phyloP scores from a whole-genome alignment of 1,140 invertebrate species.

The Drosophila orena region DNA sequence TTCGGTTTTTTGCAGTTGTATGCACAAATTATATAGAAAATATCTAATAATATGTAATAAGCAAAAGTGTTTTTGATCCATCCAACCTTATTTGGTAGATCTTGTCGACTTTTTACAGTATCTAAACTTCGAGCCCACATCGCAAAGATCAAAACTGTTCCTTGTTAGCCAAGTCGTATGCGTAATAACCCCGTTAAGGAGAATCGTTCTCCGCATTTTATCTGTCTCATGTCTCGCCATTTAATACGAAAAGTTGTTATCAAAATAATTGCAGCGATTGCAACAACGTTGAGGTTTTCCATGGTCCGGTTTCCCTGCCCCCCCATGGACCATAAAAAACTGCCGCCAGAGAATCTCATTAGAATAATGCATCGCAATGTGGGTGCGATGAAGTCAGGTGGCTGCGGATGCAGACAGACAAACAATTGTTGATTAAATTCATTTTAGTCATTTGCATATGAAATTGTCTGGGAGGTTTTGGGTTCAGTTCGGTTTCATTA shows the following conservation, averaged over 20 bases:
- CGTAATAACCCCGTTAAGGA: conserved; percentile 57
- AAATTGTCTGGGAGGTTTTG: conserved; percentile 63
- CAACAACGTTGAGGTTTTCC: conserved; percentile 45
- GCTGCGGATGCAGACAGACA: conserved; percentile 8
- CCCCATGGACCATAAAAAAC: conserved; percentile 55
- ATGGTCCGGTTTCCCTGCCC: conserved; percentile 12
- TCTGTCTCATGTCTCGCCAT: conserved; percentile 66
- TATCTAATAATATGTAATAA: no score
- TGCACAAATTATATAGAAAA: no score
- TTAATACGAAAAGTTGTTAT: conserved; percentile 83
- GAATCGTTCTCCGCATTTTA: conserved; percentile 28
- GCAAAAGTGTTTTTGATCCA: no score
- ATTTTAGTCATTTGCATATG: conserved; percentile 80
- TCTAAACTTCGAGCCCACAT: background rate
- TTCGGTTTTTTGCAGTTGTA: no score
- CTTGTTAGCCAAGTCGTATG: conserved; percentile 69
- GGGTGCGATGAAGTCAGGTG: conserved; percentile 25
- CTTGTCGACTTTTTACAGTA: no score
- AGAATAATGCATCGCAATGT: conserved; percentile 74
- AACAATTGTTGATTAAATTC: conserved; percentile 84
- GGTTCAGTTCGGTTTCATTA: conserved; percentile 56
- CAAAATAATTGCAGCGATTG: conserved; percentile 74
- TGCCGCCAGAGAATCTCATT: conserved; percentile 76
- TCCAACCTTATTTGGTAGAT: no score
- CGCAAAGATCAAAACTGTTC: conserved; percentile 10